Evolutionary conservation across 2,113 vertebrate genomes (phyloP), one percentile per base, ranked within the genome.

Genomic region (Dicentrarchus labrax): DNA sequence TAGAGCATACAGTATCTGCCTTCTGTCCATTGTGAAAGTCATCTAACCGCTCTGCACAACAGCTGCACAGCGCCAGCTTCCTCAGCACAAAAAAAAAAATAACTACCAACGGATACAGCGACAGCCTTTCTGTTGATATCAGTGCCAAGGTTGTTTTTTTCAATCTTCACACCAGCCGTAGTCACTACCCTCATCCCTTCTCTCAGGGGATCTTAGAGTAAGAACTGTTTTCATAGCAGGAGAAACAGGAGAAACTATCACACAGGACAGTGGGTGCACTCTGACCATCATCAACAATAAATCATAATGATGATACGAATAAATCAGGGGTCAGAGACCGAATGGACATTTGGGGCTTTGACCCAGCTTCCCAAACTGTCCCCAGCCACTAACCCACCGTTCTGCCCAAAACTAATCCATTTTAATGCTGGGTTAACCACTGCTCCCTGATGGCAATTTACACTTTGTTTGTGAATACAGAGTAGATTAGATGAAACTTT

Each of bases 61-160:
- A 86, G 84, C 82, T 77, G 82, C 85, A 72, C 61, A 77, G 78
- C 56, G n/a, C 2, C 64, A 59, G 72, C 64, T 48, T 60, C 59
- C 30, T 74, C 70, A 64, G 9, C 48, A 15, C 30, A 50, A 21
- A 47, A 45, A 59, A 45, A 59, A 51, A n/a, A 50, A 41, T 53
- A 50, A 30, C 30, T 30, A 51, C 43, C n/a, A 45, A 38, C 6
- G 12, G 64, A n/a, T 6, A 45, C 10, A 9, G 51, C 22, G 2
- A 15, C 43, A 65, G 69, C 53, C 60, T 75, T n/a, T 73, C 45
- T 69, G n/a, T 24, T 7, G 41, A 75, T 57, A 53, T 59, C 50
- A 19, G 41, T 15, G 11, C 47, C n/a, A 53, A 48, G 38, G 39
- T 47, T 61, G 57, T n/a, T 51, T 71, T 78, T 73, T 45, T 19